Evolutionary conservation across 2,888 invertebrate species (phyloP), one percentile per base, ranked within the genome.

Genomic region (Hyles lineata): DNA sequence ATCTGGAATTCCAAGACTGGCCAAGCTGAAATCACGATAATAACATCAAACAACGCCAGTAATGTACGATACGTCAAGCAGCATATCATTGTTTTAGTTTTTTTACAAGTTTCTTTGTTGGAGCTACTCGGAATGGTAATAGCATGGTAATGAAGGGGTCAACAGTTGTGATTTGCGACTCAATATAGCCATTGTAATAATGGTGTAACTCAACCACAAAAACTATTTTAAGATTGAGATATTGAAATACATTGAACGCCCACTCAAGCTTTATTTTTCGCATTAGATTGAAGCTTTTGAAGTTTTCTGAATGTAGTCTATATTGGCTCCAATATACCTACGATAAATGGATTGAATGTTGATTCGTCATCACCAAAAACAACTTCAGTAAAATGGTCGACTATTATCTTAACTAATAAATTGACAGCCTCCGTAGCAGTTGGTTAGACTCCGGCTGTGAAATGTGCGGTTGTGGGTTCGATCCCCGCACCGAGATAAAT

Each of bases 21-120:
- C 9, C 23, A 25, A 25, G 2, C 23, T 17, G 11, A 29, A 60
- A 25, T 43, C 63, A 21, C 21, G 21, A 17, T 4, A 25, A 52
- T 15, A 43, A n/a, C 11, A 50, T 21, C 59, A 59, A 59, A 70
- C 59, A 32, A 71, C 19, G 75, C 72, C 72, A 74, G 70, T 75
- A 59, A 79, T 60, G 75, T 80, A 83, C 85, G 85, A 83, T 84
- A 77, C 77, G 71, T 72, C 76, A 75, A 72, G 79, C 82, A 84
- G 84, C 85, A 81, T 86, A 83, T 84, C 86, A 84, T 86, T 87
- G 87, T 86, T 85, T 87, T 81, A 83, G 82, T 84, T 86, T 86
- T n/a, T 83, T 86, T 85, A 76, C 80, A 74, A 76, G 74, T 74
- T 82, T 85, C 77, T 85, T 87, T 86, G 87, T 86, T 84, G 72